Conservation (phyloP, 2,113 vertebrate genomes). For the Dipodomys stephensi region DNA sequence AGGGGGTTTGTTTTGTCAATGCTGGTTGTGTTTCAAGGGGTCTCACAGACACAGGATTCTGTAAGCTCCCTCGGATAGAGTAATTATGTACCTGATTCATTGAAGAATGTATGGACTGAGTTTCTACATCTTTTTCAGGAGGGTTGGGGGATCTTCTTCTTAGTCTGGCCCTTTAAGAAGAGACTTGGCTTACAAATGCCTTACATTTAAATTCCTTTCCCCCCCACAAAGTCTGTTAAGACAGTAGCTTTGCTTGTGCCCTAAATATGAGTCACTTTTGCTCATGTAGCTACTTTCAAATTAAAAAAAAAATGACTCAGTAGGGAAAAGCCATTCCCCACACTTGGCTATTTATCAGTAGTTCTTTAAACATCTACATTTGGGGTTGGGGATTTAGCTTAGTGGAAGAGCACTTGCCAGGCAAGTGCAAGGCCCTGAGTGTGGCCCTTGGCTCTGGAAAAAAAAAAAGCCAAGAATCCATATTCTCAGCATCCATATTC, state of each 20-base stretch:
- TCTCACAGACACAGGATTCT: not conserved
- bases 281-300: slow-evolving; percentile 37
- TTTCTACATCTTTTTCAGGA: not conserved
- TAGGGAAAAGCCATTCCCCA: slow-evolving; percentile 2
- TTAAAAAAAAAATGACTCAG: not conserved
- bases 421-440: too few species aligned
- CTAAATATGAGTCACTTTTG: slow-evolving; percentile 39
- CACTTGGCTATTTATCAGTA: not conserved
- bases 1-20: not conserved
- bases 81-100: too few species aligned
- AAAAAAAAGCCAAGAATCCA: not conserved
- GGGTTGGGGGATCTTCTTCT: not conserved
- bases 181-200: not conserved
- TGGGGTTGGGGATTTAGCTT: too few species aligned
- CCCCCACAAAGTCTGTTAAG: not conserved
- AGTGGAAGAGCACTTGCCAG: too few species aligned
- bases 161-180: slow-evolving; percentile 14
- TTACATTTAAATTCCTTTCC: not conserved
- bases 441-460: too few species aligned
- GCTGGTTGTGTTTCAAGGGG: not conserved
- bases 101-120: fast-evolving
- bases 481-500: not conserved
- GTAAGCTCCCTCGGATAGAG: too few species aligned
- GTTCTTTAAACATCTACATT: not conserved
- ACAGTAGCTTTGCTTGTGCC: slow-evolving; percentile 16